These are phyloP conservation scores for Thomomys bottae DNA, from an alignment of 2,113 vertebrate species.

Conservation along the genomic window DNA sequence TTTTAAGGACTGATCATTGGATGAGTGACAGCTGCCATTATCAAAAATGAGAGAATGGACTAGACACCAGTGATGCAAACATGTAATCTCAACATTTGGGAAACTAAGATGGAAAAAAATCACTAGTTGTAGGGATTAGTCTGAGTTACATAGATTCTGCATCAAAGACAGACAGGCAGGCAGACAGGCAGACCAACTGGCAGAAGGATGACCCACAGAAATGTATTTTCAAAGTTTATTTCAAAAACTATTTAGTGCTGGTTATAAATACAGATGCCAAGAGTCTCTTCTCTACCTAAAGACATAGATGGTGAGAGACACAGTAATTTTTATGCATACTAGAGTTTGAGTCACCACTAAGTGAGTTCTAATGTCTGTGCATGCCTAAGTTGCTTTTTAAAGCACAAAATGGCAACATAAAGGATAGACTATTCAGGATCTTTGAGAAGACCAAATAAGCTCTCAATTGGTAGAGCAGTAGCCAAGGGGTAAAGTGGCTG, in stretches of 20 bases:
- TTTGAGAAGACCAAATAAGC: not conserved
- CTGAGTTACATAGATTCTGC: not conserved
- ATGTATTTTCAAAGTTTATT: slow-evolving; percentile 7
- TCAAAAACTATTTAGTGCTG: not conserved
- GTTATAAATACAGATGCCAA: not conserved
- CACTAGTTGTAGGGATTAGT: not conserved
- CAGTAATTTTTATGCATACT: not conserved
- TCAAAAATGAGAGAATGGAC: not conserved
- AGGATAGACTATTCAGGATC: not conserved
- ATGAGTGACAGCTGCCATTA: not conserved
- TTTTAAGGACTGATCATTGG: not conserved
- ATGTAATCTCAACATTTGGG: not conserved
- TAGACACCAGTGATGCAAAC: not conserved
- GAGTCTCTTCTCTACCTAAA: not conserved
- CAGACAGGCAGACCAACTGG: not conserved
- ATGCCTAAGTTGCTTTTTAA: not conserved
- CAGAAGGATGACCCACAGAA: not conserved
- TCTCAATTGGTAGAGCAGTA: too few relatives aligned
- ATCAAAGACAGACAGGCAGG: not conserved
- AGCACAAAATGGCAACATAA: not conserved
- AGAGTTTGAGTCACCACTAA: not conserved
- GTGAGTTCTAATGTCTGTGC: not conserved
- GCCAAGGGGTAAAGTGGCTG: too few relatives aligned
- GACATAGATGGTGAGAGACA: not conserved
- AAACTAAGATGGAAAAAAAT: not conserved